Evolutionary conservation across 1,140 invertebrate genomes (phyloP).

Genomic region (Listronotus bonariensis): DNA sequence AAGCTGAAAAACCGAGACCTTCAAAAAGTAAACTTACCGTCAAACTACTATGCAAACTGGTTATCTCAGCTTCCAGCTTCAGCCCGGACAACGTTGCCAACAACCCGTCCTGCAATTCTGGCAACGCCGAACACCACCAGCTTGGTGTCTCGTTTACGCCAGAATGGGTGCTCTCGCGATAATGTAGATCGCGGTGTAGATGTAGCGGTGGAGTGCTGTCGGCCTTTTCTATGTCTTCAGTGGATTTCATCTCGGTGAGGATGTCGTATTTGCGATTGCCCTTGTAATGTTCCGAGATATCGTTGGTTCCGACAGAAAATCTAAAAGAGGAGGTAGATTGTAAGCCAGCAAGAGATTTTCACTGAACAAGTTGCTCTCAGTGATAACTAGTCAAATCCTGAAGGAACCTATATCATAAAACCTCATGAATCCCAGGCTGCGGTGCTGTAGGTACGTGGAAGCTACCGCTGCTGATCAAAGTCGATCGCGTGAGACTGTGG

Average conservation of each 20-base stretch:
- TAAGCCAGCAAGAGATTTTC: too few relatives aligned
- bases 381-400: too few relatives aligned
- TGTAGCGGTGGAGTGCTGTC: constrained; percentile 46
- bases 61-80: constrained; percentile 89
- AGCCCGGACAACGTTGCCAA: constrained; percentile 90
- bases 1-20: too few relatives aligned
- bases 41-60: constrained; percentile 77
- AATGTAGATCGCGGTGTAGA: constrained; percentile 25
- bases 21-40: constrained; percentile 56
- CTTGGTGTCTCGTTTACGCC: constrained; percentile 47
- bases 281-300: constrained; percentile 60
- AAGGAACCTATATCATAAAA: too few relatives aligned
- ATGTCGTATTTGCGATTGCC: constrained; percentile 62
- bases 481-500: too few relatives aligned
- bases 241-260: constrained; percentile 53
- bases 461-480: too few relatives aligned
- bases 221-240: constrained; percentile 58
- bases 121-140: constrained; percentile 66
- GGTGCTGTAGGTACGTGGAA: too few relatives aligned
- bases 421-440: too few relatives aligned
- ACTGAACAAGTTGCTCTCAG: too few relatives aligned
- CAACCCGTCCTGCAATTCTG: constrained; percentile 83
- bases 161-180: constrained; percentile 24
- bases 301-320: constrained; percentile 57
- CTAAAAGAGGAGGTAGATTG: too few relatives aligned